Percentiles rank a stretch among this genome's conserved stretches.
Conservation (phyloP, 2,797 vertebrate genomes). For the Poecilia picta region DNA sequence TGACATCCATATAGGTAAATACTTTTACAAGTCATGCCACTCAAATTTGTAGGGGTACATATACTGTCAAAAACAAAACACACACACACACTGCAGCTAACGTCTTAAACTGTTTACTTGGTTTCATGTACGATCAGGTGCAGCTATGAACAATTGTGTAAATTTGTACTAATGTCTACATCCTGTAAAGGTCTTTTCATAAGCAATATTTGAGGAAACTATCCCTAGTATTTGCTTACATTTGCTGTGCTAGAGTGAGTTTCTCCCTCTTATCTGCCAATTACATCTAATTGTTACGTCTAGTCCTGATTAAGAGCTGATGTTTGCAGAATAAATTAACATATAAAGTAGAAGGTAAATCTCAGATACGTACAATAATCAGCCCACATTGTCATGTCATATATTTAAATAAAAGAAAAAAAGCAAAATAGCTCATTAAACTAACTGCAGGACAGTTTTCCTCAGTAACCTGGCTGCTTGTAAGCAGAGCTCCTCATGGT, state of each 20-base stretch:
- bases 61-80: background rate
- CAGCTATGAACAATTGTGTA: constrained; percentile 48
- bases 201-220: constrained; percentile 32
- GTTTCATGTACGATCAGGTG: constrained; percentile 8
- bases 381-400: constrained; percentile 66
- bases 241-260: constrained; percentile 7
- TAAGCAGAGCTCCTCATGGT: constrained; percentile 27
- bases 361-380: constrained; percentile 51
- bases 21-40: constrained; percentile 33
- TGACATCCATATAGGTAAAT: constrained; percentile 40
- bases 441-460: constrained; percentile 34
- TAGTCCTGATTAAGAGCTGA: constrained; percentile 42
- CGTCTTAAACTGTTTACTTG: background rate
- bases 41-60: constrained; percentile 29
- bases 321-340: constrained; percentile 37
- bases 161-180: constrained; percentile 43
- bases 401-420: constrained; percentile 28
- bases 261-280: constrained; percentile 32
- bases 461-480: background rate
- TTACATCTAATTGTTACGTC: constrained; percentile 25
- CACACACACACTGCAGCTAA: constrained; percentile 22
- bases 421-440: constrained; percentile 8
- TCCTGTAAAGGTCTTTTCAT: constrained; percentile 20
- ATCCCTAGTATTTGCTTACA: constrained; percentile 3
- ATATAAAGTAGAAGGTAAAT: constrained; percentile 45